phyloP scores from a whole-genome alignment of 2,888 invertebrate species.

The Andrena chrysosceles region DNA sequence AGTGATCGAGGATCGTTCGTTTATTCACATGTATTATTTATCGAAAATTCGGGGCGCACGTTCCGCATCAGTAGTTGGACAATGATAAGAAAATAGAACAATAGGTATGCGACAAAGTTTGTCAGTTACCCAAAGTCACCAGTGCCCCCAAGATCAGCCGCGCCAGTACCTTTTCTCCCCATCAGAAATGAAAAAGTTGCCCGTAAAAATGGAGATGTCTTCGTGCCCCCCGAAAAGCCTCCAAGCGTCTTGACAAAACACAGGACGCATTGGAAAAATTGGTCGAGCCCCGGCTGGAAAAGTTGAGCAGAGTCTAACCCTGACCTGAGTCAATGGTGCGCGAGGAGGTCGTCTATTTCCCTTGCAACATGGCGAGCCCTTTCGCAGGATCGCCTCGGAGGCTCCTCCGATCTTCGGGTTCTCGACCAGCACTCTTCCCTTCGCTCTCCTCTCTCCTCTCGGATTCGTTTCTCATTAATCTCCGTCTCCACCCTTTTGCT shows the following conservation, averaged over 20 bases:
- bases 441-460: slow-evolving; percentile 50
- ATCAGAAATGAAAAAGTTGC: neutral
- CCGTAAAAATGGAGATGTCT: neutral
- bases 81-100: too few species aligned
- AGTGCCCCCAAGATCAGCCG: too few species aligned
- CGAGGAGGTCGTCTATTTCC: slow-evolving; percentile 56
- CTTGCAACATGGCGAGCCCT: slow-evolving; percentile 69
- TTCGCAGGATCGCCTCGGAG: slow-evolving; percentile 60
- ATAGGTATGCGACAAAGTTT: too few species aligned
- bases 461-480: slow-evolving; percentile 80
- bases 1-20: too few species aligned
- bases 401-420: slow-evolving; percentile 54
- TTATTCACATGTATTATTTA: too few species aligned
- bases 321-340: slow-evolving; percentile 69
- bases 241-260: neutral
- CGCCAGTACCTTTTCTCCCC: too few species aligned
- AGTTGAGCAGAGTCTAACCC: slow-evolving; percentile 70
- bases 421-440: slow-evolving; percentile 31
- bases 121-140: too few species aligned
- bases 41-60: too few species aligned
- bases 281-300: slow-evolving; percentile 49
- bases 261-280: neutral
- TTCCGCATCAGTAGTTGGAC: too few species aligned
- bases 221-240: neutral
- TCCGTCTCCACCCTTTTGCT: slow-evolving; percentile 78